Evolutionary conservation across 2,113 vertebrate species (phyloP), one percentile per base, ranked within the genome.

Genomic region (Neolamprologus fasciatus): DNA sequence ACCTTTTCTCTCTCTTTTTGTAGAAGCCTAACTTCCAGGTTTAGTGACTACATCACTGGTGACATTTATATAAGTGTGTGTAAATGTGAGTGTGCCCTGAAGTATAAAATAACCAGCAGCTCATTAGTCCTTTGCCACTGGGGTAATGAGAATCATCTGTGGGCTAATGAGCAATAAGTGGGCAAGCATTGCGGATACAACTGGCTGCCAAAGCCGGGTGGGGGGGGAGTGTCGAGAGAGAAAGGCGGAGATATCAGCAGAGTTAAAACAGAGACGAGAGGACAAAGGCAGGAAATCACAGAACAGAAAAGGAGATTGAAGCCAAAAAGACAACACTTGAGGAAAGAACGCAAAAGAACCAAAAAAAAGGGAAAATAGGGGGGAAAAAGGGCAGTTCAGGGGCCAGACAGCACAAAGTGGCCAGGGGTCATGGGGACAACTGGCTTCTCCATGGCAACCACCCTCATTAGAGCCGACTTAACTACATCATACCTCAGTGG

Each of bases 111-210:
- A 80, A 80, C 82, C 88, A 86, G 87, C 86, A 85, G 83, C 85
- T 91, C 87, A 92, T 94, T 89, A 91, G 89, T 80, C 66, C 80
- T 40, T 19, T 85, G 87, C 87, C 82, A 83, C 8, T 23, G 54
- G 66, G 55, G 57, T 91, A 93, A 94, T 94, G 87, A 92, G 88
- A 95, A 87, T 92, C 87, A 88, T 91, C 86, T 26, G 9, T 82
- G 68, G 80, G 76, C 82, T 93, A 92, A 93, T 90, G 81, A 91
- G 87, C 40, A 88, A 80, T 85, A 86, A 92, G 84, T 76, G 92
- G 86, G 37, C 63, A 82, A 53, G 89, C 63, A 53, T 89, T 90
- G 86, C 26, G 73, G 87, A 80, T 53, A 50, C 84, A 89, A 86
- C 76, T 28, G 80, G 47, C 31, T 82, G 73, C 50, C 81, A 81